Evolutionary conservation across 2,113 vertebrate species (phyloP), one percentile per base, ranked within the genome.

Genomic region (Stigmatopora nigra): DNA sequence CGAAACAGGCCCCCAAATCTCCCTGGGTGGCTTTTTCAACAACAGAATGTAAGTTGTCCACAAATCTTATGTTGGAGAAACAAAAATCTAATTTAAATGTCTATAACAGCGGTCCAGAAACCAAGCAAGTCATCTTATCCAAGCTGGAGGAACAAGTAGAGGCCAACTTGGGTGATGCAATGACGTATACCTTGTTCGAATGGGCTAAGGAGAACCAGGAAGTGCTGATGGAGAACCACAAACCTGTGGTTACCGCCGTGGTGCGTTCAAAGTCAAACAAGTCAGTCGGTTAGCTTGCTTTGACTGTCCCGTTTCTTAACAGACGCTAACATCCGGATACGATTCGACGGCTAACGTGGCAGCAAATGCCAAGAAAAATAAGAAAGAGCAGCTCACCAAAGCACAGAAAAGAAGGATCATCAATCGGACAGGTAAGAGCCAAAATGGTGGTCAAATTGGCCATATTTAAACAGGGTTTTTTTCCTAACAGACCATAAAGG

Each of bases 361-460:
- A 19, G 68, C 85, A 22, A 72, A 83, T 61, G 98, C 94, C 89
- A 98, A 96, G 84, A 98, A 92, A 86, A 94, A 97, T 38, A 98
- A 92, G 90, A 98, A 94, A 83, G 96, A 98, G 72, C 97, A 98
- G 56, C 90, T 99, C 77, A 94, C 94, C n/a, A 99, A 99, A 91
- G 88, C 94, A 22, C 97, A 99, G 90, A 99, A 99, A 79, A 91
- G 93, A 67, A 97, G 93, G 73, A 88, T 98, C 51, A 89, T 95
- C 0, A 91, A 90, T 81, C 93, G 91, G 91, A 98, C 95, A 89
- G 97, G 96, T 96, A 71, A 7, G 12, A 3, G 11, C 8, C n/a
- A n/a, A n/a, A n/a, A n/a, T n/a, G n/a, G n/a, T n/a, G n/a, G n/a
- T n/a, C n/a, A n/a, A n/a, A n/a, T n/a, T 31, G 25, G 25, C 3